Base-by-base conservation (phyloP, 2,797 vertebrate species). In the Sternotherus odoratus region DNA sequence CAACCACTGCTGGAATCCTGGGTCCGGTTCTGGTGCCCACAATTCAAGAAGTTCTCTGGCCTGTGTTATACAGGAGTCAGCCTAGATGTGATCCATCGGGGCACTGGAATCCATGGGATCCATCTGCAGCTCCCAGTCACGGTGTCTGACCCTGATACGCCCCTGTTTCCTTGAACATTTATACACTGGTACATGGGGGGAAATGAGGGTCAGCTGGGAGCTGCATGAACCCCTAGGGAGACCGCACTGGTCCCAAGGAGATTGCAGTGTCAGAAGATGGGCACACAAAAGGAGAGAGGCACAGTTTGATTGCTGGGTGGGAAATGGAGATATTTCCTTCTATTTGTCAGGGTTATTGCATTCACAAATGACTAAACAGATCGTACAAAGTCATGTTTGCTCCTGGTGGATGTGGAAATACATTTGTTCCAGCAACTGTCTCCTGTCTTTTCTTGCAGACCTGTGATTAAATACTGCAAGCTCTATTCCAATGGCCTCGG, bases 341-440 rank as follows among this genome's bases (percentile, higher is more conserved):
- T 21, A 63, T 11, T 39, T 69, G 66, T 7, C 16, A 4, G 33
- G n/a, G 8, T 77, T 63, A 21, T n/a, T 63, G 21, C 69, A 21
- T 77, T 48, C 48, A 66, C 72, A 83, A 78, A 48, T 17, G 12
- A 54, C 24, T 19, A 19, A 48, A 19, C 26, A 49, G 53, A 48
- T 23, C 48, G 30, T 16, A 8, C 15, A 60, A 54, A 33, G 30
- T 60, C 57, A 60, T 28, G n/a, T 60, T 50, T 46, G 49, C 8
- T 39, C 39, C 0, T 1, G 17, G 30, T 26, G 39, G 11, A 56
- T 57, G 24, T 2, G 2, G 39, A 69, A 49, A 7, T 3, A 4
- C 33, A 11, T 0, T 54, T 60, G 12, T 60, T 19, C 12, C 24
- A 56, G 57, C 17, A 39, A 33, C 36, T 48, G 69, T 48, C 66